Conservation (phyloP, 1,140 invertebrate genomes). For the Cherax quadricarinatus region DNA sequence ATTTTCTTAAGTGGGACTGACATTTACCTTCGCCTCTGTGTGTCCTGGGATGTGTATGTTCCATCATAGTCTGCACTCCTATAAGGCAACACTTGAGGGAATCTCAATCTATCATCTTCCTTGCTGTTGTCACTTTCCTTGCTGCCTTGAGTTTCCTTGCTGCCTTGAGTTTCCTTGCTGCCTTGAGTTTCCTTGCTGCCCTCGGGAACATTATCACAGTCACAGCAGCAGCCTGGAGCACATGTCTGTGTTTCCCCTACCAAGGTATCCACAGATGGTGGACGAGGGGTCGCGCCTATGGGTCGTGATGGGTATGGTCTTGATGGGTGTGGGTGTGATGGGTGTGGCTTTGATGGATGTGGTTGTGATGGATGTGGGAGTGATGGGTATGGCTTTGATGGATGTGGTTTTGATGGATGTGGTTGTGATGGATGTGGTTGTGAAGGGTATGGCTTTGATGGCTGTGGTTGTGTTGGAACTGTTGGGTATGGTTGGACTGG, state of each 20-base stretch:
- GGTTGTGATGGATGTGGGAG: not conserved
- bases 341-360: not conserved
- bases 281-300: not conserved
- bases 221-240: not conserved
- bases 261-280: not conserved
- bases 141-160: too few species aligned
- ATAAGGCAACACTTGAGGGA: not conserved
- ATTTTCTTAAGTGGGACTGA: not conserved
- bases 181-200: not conserved
- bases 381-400: not conserved
- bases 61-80: not conserved
- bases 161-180: too few species aligned
- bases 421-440: not conserved
- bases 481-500: too few species aligned
- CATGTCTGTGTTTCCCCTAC: not conserved
- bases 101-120: not conserved
- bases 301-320: not conserved
- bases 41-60: not conserved
- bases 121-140: not conserved
- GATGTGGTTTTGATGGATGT: not conserved
- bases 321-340: not conserved
- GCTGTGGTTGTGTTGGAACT: not conserved
- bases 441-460: not conserved
- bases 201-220: not conserved
- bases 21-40: not conserved